phyloP scores from a whole-genome alignment of 2,797 vertebrate species.

The Oreortyx pictus region DNA sequence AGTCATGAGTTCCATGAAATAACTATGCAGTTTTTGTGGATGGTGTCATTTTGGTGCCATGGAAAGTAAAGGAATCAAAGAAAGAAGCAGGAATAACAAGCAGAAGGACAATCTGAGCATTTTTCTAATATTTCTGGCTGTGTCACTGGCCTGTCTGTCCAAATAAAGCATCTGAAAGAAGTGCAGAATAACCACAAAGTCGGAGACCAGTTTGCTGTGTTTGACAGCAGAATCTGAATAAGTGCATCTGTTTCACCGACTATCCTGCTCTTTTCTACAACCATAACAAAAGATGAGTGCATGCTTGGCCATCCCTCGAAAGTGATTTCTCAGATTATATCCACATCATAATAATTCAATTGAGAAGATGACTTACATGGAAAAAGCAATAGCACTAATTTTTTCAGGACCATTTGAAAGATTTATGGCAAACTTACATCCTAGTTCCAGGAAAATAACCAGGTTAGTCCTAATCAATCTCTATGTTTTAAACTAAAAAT shows the following conservation, averaged over 20 bases:
- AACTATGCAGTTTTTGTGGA: constrained; percentile 16
- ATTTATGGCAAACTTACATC: background rate
- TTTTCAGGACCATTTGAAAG: background rate
- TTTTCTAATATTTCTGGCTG: background rate
- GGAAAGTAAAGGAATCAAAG: background rate
- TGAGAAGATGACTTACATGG: background rate
- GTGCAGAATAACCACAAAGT: background rate
- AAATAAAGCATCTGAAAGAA: background rate
- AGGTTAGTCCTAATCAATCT: constrained; percentile 15
- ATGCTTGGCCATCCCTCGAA: background rate
- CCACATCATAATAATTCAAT: background rate
- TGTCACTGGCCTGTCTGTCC: background rate
- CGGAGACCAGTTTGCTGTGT: background rate
- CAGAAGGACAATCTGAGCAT: background rate
- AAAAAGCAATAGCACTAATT: background rate
- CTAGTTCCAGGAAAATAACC: constrained; percentile 3
- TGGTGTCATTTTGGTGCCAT: background rate
- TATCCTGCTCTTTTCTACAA: background rate
- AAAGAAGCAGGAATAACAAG: background rate
- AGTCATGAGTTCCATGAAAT: background rate
- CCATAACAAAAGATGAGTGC: background rate
- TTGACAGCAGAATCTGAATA: background rate
- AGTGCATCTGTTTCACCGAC: background rate
- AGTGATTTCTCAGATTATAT: background rate
- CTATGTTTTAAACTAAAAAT: background rate